phyloP scores from a whole-genome alignment of 2,113 vertebrate species.

The Triplophysa tibetana region DNA sequence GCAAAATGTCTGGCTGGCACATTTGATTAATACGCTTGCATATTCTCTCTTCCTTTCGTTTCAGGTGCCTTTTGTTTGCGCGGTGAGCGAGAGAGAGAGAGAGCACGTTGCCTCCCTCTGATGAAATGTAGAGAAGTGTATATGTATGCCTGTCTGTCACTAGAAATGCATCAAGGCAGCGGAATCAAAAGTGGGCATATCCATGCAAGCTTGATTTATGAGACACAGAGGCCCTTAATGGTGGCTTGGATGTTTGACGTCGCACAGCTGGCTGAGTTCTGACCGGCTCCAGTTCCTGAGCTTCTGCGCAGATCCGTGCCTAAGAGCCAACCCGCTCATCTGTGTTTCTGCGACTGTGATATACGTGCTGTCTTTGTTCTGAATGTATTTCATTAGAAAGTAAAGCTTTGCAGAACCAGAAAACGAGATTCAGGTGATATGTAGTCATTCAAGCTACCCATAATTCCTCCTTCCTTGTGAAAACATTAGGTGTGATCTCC shows the following conservation, averaged over 20 bases:
- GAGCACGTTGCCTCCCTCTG: constrained; percentile 20
- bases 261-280: constrained; percentile 51
- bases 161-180: constrained; percentile 28
- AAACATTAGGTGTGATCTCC: constrained; percentile 51
- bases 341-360: constrained; percentile 4
- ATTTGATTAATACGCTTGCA: constrained; percentile 58
- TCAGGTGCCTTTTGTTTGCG: constrained; percentile 51
- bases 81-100: neutral
- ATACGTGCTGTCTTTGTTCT: neutral
- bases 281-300: constrained; percentile 28
- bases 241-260: constrained; percentile 36
- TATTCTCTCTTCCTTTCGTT: constrained; percentile 43
- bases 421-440: constrained; percentile 10
- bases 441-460: neutral
- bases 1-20: constrained; percentile 52
- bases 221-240: constrained; percentile 30
- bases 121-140: constrained; percentile 33
- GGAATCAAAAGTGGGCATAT: constrained; percentile 25
- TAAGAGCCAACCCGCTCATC: constrained; percentile 27
- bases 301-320: neutral
- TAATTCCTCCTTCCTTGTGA: constrained; percentile 36
- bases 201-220: constrained; percentile 44
- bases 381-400: constrained; percentile 9
- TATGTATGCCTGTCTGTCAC: constrained; percentile 23
- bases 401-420: neutral